Conservation (phyloP, 1,140 invertebrate genomes). For the Calliopsis andreniformis region DNA sequence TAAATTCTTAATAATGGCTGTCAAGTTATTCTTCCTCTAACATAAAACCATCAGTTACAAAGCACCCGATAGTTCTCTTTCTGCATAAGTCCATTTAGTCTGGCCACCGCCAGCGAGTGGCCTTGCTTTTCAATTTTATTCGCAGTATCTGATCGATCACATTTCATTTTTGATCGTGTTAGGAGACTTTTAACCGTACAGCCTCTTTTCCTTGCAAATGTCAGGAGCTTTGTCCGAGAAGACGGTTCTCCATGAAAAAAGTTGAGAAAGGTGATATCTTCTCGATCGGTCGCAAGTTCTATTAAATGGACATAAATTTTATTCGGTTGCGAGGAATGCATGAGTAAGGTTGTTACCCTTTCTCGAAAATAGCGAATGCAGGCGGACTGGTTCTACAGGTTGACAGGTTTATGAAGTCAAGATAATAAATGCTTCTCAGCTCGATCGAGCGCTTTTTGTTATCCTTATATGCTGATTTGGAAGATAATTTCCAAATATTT, state of each 20-base stretch:
- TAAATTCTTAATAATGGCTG: no score
- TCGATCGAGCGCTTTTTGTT: not conserved
- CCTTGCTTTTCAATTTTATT: conserved; percentile 25
- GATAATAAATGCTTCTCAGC: not conserved
- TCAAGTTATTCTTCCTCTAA: no score
- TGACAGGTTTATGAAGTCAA: conserved; percentile 21
- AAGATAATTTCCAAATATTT: not conserved
- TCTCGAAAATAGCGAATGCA: conserved; percentile 13
- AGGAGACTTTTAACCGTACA: no score
- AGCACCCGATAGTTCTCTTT: not conserved
- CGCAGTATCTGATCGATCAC: not conserved
- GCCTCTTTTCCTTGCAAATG: not conserved
- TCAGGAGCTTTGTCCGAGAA: not conserved
- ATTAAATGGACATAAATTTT: not conserved
- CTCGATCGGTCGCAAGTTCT: not conserved
- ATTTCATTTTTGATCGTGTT: not conserved
- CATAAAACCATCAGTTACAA: no score
- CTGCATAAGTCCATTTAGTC: conserved; percentile 26
- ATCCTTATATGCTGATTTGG: not conserved
- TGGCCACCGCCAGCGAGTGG: conserved; percentile 33
- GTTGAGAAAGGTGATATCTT: not conserved
- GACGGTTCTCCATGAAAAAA: no score
- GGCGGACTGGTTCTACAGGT: conserved; percentile 11
- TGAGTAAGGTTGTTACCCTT: conserved; percentile 18
- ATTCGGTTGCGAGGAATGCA: not conserved